These are phyloP conservation scores for Mycteria americana DNA, from an alignment of 2,797 vertebrate genomes.

Conservation along the genomic window DNA sequence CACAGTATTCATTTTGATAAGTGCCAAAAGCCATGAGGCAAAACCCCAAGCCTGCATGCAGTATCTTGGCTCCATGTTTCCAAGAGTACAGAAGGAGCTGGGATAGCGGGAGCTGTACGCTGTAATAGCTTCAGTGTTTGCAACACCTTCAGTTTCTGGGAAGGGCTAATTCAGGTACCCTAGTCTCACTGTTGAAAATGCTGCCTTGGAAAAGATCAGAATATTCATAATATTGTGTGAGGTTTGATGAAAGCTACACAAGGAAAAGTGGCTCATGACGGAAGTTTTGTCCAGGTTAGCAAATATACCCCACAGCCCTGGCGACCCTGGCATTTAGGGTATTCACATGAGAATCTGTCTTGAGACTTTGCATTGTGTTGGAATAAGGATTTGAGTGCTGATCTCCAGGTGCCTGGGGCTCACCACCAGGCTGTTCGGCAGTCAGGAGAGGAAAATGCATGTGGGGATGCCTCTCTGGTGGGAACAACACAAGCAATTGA, in stretches of 20 bases:
- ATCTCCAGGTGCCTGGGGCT: not conserved
- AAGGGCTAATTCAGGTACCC: not conserved
- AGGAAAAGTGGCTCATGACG: not conserved
- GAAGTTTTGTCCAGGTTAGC: not conserved
- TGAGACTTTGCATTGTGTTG: not conserved
- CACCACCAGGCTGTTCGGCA: not conserved
- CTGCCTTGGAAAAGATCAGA: not conserved
- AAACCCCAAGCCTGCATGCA: not conserved
- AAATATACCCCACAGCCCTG: not conserved
- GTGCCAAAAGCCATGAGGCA: fast-evolving
- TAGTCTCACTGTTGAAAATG: not conserved
- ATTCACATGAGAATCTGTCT: not conserved
- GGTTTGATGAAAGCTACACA: not conserved
- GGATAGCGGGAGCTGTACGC: not conserved
- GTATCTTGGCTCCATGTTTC: not conserved
- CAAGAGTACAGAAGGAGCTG: not conserved
- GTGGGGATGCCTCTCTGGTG: not conserved
- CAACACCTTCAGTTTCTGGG: not conserved
- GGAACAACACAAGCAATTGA: not conserved
- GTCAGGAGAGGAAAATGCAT: not conserved
- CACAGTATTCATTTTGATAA: not conserved
- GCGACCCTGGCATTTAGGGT: not conserved
- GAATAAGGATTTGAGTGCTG: not conserved
- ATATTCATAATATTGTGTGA: not conserved
- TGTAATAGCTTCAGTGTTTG: not conserved